Conservation (phyloP, 2,113 vertebrate species). For the Semnornis frantzii region DNA sequence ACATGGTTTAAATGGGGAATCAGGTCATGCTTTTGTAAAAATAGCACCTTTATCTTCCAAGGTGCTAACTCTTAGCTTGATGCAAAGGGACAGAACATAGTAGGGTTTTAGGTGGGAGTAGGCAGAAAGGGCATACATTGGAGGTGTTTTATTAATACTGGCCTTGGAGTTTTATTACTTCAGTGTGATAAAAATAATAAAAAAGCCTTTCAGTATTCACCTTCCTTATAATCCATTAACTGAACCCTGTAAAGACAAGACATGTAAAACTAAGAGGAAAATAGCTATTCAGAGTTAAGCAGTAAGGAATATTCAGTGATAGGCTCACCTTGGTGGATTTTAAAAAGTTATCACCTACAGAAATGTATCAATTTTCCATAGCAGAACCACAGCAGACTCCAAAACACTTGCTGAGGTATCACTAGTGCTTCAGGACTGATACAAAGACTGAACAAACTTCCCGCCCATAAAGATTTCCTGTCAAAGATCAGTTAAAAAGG, state of each 20-base stretch:
- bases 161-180: background rate
- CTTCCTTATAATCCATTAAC: background rate
- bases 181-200: background rate
- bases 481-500: background rate
- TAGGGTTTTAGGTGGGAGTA: background rate
- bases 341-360: background rate
- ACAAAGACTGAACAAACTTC: background rate
- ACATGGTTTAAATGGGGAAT: background rate
- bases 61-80: background rate
- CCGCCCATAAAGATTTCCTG: background rate
- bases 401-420: background rate
- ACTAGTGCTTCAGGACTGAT: background rate
- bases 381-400: background rate
- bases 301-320: background rate
- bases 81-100: background rate
- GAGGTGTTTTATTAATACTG: background rate
- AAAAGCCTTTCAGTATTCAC: background rate
- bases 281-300: background rate
- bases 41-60: slow-evolving; percentile 14
- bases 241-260: background rate
- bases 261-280: background rate
- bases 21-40: slow-evolving; percentile 26
- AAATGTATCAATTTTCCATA: background rate
- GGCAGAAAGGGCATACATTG: background rate
- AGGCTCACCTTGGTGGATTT: background rate